These are phyloP conservation scores for Ceyx margarethae DNA, from an alignment of 2,113 vertebrate species.

Conservation along the genomic window DNA sequence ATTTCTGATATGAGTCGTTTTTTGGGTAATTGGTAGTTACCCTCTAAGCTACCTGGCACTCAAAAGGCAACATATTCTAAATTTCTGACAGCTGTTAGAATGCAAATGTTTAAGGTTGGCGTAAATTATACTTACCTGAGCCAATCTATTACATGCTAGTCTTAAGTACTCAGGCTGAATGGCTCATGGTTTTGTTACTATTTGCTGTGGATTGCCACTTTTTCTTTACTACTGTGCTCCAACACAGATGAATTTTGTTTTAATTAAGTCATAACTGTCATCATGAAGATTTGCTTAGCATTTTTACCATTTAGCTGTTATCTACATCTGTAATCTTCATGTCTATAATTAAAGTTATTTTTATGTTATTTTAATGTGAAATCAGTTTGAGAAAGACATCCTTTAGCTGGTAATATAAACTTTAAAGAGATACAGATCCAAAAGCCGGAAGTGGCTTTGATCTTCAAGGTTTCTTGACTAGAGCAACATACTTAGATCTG, in stretches of 20 bases:
- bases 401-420: slow-evolving; percentile 32
- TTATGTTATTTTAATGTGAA: slow-evolving; percentile 43
- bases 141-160: slow-evolving; percentile 44
- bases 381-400: slow-evolving; percentile 14
- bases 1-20: slow-evolving; percentile 11
- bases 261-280: slow-evolving; percentile 63
- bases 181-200: slow-evolving; percentile 38
- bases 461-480: slow-evolving; percentile 45
- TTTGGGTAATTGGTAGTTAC: slow-evolving; percentile 55
- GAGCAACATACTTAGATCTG: not conserved
- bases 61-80: slow-evolving; percentile 51
- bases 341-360: slow-evolving; percentile 55
- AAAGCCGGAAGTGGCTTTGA: slow-evolving; percentile 8
- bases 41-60: slow-evolving; percentile 58
- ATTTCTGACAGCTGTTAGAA: slow-evolving; percentile 44
- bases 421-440: slow-evolving; percentile 25
- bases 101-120: slow-evolving; percentile 39
- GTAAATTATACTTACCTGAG: slow-evolving; percentile 38
- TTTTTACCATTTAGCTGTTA: slow-evolving; percentile 53
- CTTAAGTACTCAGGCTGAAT: slow-evolving; percentile 49
- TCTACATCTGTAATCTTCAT: slow-evolving; percentile 63
- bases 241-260: slow-evolving; percentile 54
- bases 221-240: slow-evolving; percentile 41
- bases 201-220: slow-evolving; percentile 19
- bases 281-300: slow-evolving; percentile 53